Base-by-base conservation (phyloP, 2,888 invertebrate species). In the Cancer borealis region DNA sequence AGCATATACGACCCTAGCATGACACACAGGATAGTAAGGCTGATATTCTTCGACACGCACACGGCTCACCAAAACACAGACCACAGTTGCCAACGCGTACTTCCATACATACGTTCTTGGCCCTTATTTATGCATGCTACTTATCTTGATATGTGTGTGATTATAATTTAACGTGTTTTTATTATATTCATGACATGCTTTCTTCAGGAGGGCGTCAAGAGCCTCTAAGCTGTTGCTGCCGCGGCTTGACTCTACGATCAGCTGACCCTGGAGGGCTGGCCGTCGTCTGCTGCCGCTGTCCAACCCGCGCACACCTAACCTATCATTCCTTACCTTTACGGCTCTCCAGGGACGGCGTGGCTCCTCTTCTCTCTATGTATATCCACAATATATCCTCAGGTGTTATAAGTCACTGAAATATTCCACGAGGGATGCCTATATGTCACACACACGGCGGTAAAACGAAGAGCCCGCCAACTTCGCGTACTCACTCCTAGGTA, bases 251-350 rank as follows among this genome's bases (percentile, higher is more conserved):
- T 39, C 39, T 30, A 10, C 84, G 84, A 84, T 84, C 84, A 84
- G 84, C 84, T 84, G 84, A 84, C 84, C 84, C 39, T 84, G 73
- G 10, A 39, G 39, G 39, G 14, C n/a, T 39, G 84, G 14, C n/a
- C 14, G 84, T 84, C 84, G 84, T 84, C 84, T 84, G 84, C 84
- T 84, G 73, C 26, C n/a, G 84, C 84, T 10, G 39, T 39, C 84
- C 84, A 39, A 84, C 84, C 39, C 30, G 39, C 39, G 39, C 39
- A 39, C 73, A 84, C 84, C 39, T 39, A 14, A 14, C n/a, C 26
- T 1, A 14, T 39, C 3, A 30, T 84, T 84, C 17, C 84, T 84
- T 39, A 84, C 84, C 84, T 84, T 84, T 84, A 84, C 39, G 3
- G 39, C 84, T 39, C 12, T 39, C 30, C 84, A 84, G 84, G 39